Conservation (phyloP, 1,140 invertebrate species). For the Euwallacea fornicatus region DNA sequence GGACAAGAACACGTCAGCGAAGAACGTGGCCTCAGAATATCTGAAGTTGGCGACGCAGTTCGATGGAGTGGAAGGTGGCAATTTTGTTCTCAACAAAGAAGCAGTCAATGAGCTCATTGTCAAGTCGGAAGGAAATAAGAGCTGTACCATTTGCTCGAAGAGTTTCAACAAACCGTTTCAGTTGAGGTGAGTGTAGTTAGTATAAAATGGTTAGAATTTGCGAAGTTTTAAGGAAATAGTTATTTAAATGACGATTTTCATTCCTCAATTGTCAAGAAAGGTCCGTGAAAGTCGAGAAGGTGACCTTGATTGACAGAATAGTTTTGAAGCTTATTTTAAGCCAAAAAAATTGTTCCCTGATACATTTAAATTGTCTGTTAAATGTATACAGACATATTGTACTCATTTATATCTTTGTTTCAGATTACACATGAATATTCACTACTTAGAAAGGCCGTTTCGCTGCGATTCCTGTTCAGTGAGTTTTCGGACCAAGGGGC, state of each 20-base stretch:
- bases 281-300: too few relatives aligned
- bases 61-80: conserved; percentile 41
- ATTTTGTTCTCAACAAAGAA: conserved; percentile 40
- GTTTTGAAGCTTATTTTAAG: too few relatives aligned
- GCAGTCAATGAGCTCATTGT: conserved; percentile 49
- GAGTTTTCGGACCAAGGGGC: conserved; percentile 88
- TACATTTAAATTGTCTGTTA: too few relatives aligned
- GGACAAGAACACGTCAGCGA: conserved; percentile 55
- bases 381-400: too few relatives aligned
- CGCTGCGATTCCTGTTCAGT: conserved; percentile 89
- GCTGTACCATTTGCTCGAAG: conserved; percentile 87
- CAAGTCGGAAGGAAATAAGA: conserved; percentile 52
- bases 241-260: too few relatives aligned
- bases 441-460: conserved; percentile 92
- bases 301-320: too few relatives aligned
- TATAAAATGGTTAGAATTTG: too few relatives aligned
- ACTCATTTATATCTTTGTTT: conserved; percentile 20
- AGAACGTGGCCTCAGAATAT: conserved; percentile 64
- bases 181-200: conserved; percentile 58
- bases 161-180: conserved; percentile 89
- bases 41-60: conserved; percentile 62
- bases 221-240: too few relatives aligned
- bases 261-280: too few relatives aligned
- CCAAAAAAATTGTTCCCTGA: too few relatives aligned
- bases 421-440: conserved; percentile 89